A percentile compares a stretch with the other conserved stretches of the same genome.
Conservation (phyloP, 1,140 invertebrate genomes). For the Calycopis cecrops region DNA sequence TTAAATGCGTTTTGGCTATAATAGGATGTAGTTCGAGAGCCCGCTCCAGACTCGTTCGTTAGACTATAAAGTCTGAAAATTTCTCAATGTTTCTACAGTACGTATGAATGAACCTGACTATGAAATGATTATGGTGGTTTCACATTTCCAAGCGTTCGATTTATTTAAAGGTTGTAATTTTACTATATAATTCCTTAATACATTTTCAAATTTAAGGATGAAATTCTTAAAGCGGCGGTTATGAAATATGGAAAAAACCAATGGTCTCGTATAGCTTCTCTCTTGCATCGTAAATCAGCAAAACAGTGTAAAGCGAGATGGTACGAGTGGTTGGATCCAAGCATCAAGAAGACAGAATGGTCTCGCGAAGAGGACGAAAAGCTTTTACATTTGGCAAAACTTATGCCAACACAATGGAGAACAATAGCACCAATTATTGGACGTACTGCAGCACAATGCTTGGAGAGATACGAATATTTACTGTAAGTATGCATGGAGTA, state of each 20-base stretch:
- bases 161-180: conserved; percentile 1
- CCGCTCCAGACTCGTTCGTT: no score
- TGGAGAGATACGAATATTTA: conserved; percentile 97
- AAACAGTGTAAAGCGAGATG: conserved; percentile 99
- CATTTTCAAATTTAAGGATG: conserved; percentile 93
- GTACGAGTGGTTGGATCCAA: conserved; percentile 99
- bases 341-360: conserved; percentile 99
- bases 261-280: conserved; percentile 99
- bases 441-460: conserved; percentile 97
- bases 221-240: conserved; percentile 99
- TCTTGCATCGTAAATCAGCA: conserved; percentile 98
- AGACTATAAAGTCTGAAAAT: no score
- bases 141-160: not conserved
- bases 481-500: conserved; percentile 78
- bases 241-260: conserved; percentile 99
- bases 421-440: conserved; percentile 99
- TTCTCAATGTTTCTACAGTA: no score
- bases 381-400: conserved; percentile 96
- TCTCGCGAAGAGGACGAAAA: conserved; percentile 99
- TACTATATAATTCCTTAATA: not conserved
- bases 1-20: no score
- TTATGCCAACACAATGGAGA: conserved; percentile 99
- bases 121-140: no score
- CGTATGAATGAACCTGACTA: no score
- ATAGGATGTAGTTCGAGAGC: no score